phyloP scores from a whole-genome alignment of 2,888 invertebrate species.

The Meiosimyza platycephala region DNA sequence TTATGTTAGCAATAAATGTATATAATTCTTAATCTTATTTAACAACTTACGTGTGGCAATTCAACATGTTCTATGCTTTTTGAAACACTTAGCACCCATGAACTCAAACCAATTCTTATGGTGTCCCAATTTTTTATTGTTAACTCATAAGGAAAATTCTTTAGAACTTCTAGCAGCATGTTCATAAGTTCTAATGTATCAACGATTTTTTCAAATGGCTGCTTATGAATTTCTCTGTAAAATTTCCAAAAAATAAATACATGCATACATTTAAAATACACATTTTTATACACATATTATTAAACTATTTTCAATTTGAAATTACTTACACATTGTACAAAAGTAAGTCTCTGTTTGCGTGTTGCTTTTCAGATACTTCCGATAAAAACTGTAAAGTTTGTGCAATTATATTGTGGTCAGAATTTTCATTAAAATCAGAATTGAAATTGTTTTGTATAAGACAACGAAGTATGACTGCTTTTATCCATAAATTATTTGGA shows the following conservation, averaged over 20 bases:
- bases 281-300: not conserved
- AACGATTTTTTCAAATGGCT: conserved; percentile 51
- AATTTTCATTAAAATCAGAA: conserved; percentile 54
- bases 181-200: conserved; percentile 61
- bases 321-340: conserved; percentile 68
- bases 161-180: conserved; percentile 58
- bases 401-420: conserved; percentile 58
- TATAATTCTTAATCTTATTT: conserved; percentile 16
- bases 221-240: conserved; percentile 54
- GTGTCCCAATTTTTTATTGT: conserved; percentile 78
- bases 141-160: conserved; percentile 59
- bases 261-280: not conserved
- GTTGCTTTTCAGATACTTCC: conserved; percentile 58
- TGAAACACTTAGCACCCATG: conserved; percentile 73
- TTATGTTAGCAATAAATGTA: conserved; percentile 25
- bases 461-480: conserved; percentile 55
- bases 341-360: conserved; percentile 62
- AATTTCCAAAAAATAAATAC: conserved; percentile 19
- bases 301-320: not conserved
- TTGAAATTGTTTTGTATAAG: conserved; percentile 62
- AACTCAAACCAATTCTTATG: conserved; percentile 76
- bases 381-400: conserved; percentile 59
- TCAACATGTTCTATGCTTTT: conserved; percentile 65
- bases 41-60: conserved; percentile 70
- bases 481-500: conserved; percentile 57